phyloP scores from a whole-genome alignment of 1,140 invertebrate species.

The Drosophila teissieri region DNA sequence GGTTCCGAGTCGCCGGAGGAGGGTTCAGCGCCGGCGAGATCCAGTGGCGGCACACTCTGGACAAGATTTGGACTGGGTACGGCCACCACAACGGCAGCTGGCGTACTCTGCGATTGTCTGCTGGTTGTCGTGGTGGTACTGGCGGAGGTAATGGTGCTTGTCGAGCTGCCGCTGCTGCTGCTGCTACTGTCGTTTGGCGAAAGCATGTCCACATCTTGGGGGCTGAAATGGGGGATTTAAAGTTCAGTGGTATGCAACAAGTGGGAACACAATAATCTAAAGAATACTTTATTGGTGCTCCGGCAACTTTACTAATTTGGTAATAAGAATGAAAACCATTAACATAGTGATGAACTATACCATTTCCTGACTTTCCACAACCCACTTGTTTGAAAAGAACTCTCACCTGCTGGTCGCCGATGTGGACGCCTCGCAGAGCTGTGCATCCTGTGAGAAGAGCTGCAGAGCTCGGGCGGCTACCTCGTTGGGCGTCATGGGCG shows the following conservation, averaged over 20 bases:
- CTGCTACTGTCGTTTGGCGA: conserved; percentile 70
- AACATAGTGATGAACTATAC: too few species aligned
- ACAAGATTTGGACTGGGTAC: background rate
- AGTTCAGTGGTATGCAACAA: too few species aligned
- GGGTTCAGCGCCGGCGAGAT: conserved; percentile 11
- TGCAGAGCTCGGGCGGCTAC: conserved; percentile 94
- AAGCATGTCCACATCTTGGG: conserved; percentile 73
- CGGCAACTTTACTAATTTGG: background rate
- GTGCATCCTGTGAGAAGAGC: conserved; percentile 93
- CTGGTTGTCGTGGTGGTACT: conserved; percentile 71
- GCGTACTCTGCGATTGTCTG: conserved; percentile 48
- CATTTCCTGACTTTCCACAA: too few species aligned
- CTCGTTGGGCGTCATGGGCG: conserved; percentile 93
- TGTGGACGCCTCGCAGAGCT: conserved; percentile 88
- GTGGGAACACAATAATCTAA: background rate
- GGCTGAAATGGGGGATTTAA: background rate
- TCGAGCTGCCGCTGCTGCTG: conserved; percentile 64
- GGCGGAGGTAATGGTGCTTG: conserved; percentile 57
- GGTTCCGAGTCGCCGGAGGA: conserved; percentile 32
- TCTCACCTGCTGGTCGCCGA: conserved; percentile 23
- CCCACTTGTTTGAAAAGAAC: background rate
- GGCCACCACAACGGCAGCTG: conserved; percentile 18
- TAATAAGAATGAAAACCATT: too few species aligned
- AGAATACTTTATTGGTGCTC: too few species aligned
- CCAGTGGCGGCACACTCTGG: conserved; percentile 9